phyloP scores from a whole-genome alignment of 2,888 invertebrate species.

The Pecten maximus region DNA sequence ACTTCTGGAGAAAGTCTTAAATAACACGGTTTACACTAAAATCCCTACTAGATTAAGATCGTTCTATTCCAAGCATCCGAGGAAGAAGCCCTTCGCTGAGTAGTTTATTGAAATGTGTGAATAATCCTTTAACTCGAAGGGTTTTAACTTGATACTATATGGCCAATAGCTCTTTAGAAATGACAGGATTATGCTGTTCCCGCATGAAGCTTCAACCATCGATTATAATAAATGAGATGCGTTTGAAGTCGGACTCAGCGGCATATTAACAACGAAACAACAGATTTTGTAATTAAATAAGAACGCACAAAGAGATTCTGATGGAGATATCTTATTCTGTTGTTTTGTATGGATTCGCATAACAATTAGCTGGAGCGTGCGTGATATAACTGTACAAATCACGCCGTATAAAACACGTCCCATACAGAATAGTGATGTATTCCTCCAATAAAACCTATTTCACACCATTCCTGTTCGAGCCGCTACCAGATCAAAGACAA shows the following conservation, averaged over 20 bases:
- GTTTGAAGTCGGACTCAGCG: background rate
- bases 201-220: background rate
- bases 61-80: background rate
- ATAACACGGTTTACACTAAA: background rate
- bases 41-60: background rate
- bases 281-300: background rate
- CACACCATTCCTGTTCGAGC: too few species aligned
- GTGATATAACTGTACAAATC: background rate
- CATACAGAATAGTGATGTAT: background rate
- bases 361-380: background rate
- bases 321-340: background rate
- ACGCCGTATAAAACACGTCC: background rate
- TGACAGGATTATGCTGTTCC: background rate
- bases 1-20: background rate
- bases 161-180: background rate
- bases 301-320: background rate
- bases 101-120: background rate
- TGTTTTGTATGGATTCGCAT: background rate
- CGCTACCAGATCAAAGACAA: too few species aligned
- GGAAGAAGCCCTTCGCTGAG: background rate
- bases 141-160: background rate
- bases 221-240: background rate
- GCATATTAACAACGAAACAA: background rate
- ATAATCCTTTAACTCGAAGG: background rate
- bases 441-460: too few species aligned